Percentiles rank a stretch among this genome's conserved stretches.
Conservation (phyloP, 2,797 vertebrate genomes). For the Scomberomorus guttatus region DNA sequence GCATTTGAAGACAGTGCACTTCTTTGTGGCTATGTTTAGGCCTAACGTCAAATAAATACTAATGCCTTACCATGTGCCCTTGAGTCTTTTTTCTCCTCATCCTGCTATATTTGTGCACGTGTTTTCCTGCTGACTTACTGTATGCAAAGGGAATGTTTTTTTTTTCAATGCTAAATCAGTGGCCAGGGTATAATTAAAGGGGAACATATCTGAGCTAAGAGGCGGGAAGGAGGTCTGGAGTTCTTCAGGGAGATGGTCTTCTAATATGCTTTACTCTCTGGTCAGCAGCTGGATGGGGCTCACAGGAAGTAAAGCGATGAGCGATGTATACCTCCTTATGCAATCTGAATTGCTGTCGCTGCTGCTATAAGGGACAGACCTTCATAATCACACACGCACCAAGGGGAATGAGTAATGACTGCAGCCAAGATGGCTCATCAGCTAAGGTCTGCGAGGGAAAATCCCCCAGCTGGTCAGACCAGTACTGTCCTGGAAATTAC, state of each 20-base stretch:
- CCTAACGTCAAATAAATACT: conserved; percentile 52
- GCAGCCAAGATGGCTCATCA: conserved; percentile 51
- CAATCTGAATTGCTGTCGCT: conserved; percentile 28
- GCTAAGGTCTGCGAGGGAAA: conserved; percentile 29
- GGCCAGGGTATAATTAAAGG: conserved; percentile 50
- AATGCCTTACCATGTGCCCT: conserved; percentile 47
- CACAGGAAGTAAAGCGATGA: conserved; percentile 13
- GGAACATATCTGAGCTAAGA: conserved; percentile 26
- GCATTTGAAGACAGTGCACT: conserved; percentile 50
- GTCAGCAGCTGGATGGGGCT: neutral
- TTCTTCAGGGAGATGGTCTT: conserved; percentile 21
- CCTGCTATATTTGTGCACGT: conserved; percentile 35
- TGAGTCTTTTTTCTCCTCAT: conserved; percentile 21
- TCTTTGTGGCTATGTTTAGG: conserved; percentile 66
- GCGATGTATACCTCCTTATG: conserved; percentile 1
- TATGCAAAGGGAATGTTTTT: conserved; percentile 26
- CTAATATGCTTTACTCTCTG: neutral
- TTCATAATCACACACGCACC: conserved; percentile 27
- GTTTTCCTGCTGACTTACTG: conserved; percentile 31
- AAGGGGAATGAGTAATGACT: conserved; percentile 23
- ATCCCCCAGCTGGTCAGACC: conserved; percentile 35
- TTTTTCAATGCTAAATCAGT: conserved; percentile 23
- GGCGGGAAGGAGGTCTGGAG: conserved; percentile 11
- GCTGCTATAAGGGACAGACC: conserved; percentile 19
- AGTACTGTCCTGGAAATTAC: conserved; percentile 37